Base-by-base conservation (phyloP, 1,140 invertebrate genomes). In the Anastatus disparis region DNA sequence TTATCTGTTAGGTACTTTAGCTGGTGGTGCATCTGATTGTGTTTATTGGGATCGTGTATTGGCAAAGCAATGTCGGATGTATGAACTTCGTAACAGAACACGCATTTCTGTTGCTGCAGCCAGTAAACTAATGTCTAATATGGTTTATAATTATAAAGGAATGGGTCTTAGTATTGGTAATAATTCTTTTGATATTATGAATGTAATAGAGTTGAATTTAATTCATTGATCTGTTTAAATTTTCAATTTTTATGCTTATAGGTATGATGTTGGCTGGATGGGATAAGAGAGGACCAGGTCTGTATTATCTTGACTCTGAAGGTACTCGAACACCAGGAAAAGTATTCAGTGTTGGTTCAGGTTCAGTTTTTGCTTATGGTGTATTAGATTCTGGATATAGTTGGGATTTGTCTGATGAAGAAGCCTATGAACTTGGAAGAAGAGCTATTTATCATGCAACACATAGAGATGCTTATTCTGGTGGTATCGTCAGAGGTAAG, bases 401-500 rank as follows among this genome's bases (percentile, higher is more conserved):
- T 53, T 95, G 91, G 90, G 94, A 99, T 81, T 86, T 99, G 72
- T 90, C 90, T 26, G 96, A 98, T 82, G 89, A 93, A 76, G 96
- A 98, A 81, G 98, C 98, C 15, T 93, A 95, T 81, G 94, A 97
- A 72, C 87, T 99, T 12, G 98, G 94, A 1, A 89, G 95, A 70
- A 89, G 96, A 61, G 90, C 98, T 1, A 99, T 99, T 85, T 99
- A 97, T 86, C 97, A 99, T 87, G 98, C 98, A 44, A 99, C 98
- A 7, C 93, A 95, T 83, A 91, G 98, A 80, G 98, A 99, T 89
- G 93, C 94, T n/a, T 96, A 94, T 85, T 97, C 95, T 77, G 98
- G 98, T 82, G 98, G 98, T 76, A 93, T 97, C 76, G 90, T 99
- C 64, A 90, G 97, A 85, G 89, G 93, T 93, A 85, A 85, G 65